Conservation (phyloP, 2,888 invertebrate genomes). For the Sthenelais limicola region DNA sequence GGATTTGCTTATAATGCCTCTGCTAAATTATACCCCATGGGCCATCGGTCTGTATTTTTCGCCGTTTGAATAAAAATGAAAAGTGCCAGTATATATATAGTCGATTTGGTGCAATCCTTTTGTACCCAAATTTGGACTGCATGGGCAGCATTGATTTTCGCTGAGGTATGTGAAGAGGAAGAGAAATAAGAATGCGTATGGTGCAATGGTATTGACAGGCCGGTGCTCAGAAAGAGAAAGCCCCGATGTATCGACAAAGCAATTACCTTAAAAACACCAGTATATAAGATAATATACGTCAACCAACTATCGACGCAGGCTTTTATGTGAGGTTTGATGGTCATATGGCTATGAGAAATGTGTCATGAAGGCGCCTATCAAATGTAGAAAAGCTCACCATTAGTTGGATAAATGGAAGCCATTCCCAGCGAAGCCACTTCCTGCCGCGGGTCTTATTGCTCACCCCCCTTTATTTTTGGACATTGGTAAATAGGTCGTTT, state of each 20-base stretch:
- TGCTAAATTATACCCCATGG: conserved; percentile 24
- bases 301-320: conserved; percentile 28
- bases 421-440: too few species aligned
- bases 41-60: neutral
- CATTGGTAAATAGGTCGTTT: too few species aligned
- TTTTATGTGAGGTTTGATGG: too few species aligned
- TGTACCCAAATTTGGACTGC: conserved; percentile 28
- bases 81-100: neutral
- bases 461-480: too few species aligned
- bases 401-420: too few species aligned
- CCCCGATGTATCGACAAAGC: conserved; percentile 32
- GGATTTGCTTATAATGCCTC: conserved; percentile 31
- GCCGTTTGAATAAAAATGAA: conserved; percentile 24
- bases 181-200: conserved; percentile 30
- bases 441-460: too few species aligned
- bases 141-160: conserved; percentile 32
- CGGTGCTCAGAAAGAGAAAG: conserved; percentile 32
- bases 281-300: conserved; percentile 14
- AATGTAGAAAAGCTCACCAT: too few species aligned
- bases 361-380: too few species aligned
- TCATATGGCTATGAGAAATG: too few species aligned
- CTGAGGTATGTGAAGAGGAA: conserved; percentile 28
- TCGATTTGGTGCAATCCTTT: too few species aligned
- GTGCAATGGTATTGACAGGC: conserved; percentile 29
- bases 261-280: conserved; percentile 32